Conservation (phyloP, 2,113 vertebrate species). For the Campylorhamphus procurvoides region DNA sequence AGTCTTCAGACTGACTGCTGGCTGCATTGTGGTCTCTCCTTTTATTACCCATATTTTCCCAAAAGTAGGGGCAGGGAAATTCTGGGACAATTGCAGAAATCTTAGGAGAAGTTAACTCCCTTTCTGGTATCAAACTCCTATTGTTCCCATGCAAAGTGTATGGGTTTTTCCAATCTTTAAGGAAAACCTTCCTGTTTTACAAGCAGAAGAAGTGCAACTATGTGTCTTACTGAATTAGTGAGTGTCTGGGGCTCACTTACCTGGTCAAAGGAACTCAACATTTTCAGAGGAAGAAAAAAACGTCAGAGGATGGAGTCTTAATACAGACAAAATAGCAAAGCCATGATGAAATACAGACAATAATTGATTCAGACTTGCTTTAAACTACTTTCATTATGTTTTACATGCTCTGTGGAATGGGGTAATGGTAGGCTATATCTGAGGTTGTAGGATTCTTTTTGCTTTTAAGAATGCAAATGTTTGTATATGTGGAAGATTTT, state of each 20-base stretch:
- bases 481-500: not conserved
- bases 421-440: not conserved
- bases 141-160: not conserved
- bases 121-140: not conserved
- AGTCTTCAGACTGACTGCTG: not conserved
- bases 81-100: not conserved
- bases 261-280: not conserved
- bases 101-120: not conserved
- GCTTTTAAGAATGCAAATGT: not conserved
- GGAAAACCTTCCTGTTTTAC: not conserved
- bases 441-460: not conserved
- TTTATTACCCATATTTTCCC: not conserved
- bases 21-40: not conserved
- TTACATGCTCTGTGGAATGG: not conserved
- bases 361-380: not conserved
- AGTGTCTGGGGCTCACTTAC: not conserved
- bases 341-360: not conserved
- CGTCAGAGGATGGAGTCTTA: not conserved
- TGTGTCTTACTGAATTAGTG: not conserved
- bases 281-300: not conserved
- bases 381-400: not conserved
- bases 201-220: not conserved
- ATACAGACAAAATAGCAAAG: not conserved
- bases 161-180: not conserved
- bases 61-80: not conserved